Evolutionary conservation across 64 coral and sea anemone genomes (phyloP).

Genomic region (Dendronephthya gigantea): DNA sequence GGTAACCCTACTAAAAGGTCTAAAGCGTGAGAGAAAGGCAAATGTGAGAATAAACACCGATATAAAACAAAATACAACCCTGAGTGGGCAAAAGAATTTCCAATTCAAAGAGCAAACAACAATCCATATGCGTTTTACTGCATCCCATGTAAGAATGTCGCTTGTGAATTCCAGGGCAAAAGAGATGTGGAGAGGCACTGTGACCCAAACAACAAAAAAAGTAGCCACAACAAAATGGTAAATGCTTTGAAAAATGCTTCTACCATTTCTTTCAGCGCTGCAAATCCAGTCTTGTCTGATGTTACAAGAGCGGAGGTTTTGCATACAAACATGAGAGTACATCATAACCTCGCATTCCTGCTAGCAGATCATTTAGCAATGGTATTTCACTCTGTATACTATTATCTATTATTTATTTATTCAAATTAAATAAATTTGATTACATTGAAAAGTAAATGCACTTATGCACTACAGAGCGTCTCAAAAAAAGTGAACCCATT

Average conservation of each 20-base stretch:
- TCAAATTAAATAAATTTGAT: too few relatives aligned
- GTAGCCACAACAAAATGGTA: too few relatives aligned
- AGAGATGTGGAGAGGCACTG: too few relatives aligned
- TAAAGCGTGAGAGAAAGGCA: constrained; percentile 21
- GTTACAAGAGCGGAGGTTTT: constrained; percentile 35
- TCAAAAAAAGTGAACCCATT: too few relatives aligned
- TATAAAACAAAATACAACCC: constrained; percentile 22
- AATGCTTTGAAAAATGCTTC: too few relatives aligned
- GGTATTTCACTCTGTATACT: too few relatives aligned
- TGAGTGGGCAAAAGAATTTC: constrained; percentile 5
- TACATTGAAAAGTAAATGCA: too few relatives aligned
- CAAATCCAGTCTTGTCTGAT: constrained; percentile 33
- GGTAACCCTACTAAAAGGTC: too few relatives aligned
- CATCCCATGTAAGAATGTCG: constrained; percentile 26
- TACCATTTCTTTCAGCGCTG: not conserved
- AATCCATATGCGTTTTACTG: constrained; percentile 26
- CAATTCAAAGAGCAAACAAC: constrained; percentile 25
- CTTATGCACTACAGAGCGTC: too few relatives aligned
- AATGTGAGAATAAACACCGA: constrained; percentile 14
- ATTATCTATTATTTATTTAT: too few relatives aligned
- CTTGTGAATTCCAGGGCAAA: not conserved
- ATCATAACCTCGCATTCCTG: constrained; percentile 54
- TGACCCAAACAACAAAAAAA: too few relatives aligned
- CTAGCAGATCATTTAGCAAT: constrained; percentile 44
- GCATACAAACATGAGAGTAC: constrained; percentile 43